Evolutionary conservation across 2,888 invertebrate genomes (phyloP).

Genomic region (Himalopsyche japonica): DNA sequence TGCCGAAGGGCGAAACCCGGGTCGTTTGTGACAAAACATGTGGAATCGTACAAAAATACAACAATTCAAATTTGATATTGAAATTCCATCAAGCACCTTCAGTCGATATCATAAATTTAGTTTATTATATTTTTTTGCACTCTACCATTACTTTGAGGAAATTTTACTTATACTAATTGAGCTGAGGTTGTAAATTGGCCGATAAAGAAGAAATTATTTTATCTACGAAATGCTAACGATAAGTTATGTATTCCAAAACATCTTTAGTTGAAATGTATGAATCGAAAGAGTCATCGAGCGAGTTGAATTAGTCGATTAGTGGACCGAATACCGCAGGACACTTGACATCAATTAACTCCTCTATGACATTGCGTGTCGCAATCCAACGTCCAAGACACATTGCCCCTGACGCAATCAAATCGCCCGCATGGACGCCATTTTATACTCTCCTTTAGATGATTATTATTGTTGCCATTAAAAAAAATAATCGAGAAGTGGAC

Average conservation of each 20-base stretch:
- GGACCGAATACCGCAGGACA: constrained; percentile 25
- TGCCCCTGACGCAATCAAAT: constrained; percentile 32
- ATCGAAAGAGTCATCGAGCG: neutral
- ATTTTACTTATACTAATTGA: too few species aligned
- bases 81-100: too few species aligned
- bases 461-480: constrained; percentile 1
- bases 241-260: neutral
- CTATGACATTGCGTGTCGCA: constrained; percentile 39
- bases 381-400: constrained; percentile 21
- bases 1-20: too few species aligned
- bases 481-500: neutral
- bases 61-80: too few species aligned
- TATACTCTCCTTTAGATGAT: neutral
- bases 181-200: too few species aligned
- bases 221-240: neutral
- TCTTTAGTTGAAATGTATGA: neutral
- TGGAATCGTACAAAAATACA: too few species aligned
- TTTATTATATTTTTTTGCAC: too few species aligned
- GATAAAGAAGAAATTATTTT: too few species aligned
- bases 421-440: constrained; percentile 19
- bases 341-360: constrained; percentile 40
- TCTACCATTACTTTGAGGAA: too few species aligned
- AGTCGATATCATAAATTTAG: too few species aligned
- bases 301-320: constrained; percentile 8
- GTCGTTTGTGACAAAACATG: too few species aligned